Evolutionary conservation across 2,888 invertebrate species (phyloP).

Genomic region (Chouioia cunea): DNA sequence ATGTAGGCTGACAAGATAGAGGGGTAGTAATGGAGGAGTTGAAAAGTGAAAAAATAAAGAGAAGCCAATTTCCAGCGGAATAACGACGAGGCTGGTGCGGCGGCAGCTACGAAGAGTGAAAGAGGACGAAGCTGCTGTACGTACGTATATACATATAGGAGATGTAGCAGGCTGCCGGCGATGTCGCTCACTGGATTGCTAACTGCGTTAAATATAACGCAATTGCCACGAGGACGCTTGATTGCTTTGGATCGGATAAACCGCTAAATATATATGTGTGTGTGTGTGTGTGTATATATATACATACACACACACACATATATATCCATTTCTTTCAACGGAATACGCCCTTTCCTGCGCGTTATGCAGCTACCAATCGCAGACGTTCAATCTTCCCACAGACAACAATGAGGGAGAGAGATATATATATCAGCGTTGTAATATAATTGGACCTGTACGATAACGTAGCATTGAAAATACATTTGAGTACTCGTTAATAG

Average conservation of each 20-base stretch:
- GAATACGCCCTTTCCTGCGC: too few species aligned
- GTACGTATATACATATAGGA: slow-evolving; percentile 10
- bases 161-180: slow-evolving; percentile 7
- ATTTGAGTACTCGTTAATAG: too few species aligned
- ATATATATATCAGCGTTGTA: too few species aligned
- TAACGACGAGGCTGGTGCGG: not conserved
- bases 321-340: too few species aligned
- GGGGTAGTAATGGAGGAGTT: not conserved
- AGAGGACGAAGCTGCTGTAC: not conserved
- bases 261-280: slow-evolving; percentile 48
- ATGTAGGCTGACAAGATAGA: not conserved
- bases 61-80: not conserved
- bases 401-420: too few species aligned
- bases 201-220: slow-evolving; percentile 54
- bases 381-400: too few species aligned
- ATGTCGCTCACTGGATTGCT: slow-evolving; percentile 40
- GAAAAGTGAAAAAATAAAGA: slow-evolving; percentile 1
- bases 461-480: too few species aligned
- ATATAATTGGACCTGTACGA: too few species aligned
- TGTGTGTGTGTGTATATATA: too few species aligned
- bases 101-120: not conserved
- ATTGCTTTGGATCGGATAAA: slow-evolving; percentile 54
- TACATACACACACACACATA: too few species aligned
- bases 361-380: too few species aligned
- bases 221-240: slow-evolving; percentile 51